Percentiles rank a stretch among this genome's conserved stretches.
Conservation (phyloP, 2,888 invertebrate genomes). For the Seladonia tumulorum region DNA sequence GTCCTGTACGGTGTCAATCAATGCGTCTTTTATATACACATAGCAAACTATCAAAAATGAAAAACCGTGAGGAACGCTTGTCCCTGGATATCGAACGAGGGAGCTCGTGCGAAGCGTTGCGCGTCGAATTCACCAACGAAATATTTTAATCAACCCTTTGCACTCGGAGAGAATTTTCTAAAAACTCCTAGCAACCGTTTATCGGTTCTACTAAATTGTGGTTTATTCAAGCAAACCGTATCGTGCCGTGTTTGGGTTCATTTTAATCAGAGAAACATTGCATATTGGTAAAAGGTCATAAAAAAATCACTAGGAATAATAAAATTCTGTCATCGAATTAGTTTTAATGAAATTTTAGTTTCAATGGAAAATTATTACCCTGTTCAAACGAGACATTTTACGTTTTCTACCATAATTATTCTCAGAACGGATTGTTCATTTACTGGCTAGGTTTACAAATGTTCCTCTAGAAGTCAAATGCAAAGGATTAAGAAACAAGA, state of each 20-base stretch:
- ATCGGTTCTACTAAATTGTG: background rate
- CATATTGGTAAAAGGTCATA: too few relatives aligned
- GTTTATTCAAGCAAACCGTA: background rate
- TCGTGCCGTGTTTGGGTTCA: background rate
- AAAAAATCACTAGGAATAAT: too few relatives aligned
- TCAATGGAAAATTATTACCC: background rate
- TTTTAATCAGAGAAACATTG: too few relatives aligned
- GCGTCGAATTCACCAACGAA: background rate
- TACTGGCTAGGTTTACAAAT: background rate
- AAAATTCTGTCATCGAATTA: too few relatives aligned
- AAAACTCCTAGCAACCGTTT: background rate
- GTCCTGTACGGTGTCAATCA: constrained; percentile 57
- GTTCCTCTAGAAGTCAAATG: background rate
- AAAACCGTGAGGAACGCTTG: constrained; percentile 62
- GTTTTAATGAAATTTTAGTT: too few relatives aligned
- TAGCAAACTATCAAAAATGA: constrained; percentile 79
- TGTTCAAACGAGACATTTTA: background rate
- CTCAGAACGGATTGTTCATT: background rate
- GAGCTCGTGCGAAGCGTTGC: background rate
- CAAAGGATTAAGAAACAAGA: background rate
- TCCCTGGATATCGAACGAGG: constrained; percentile 27
- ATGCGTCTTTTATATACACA: constrained; percentile 71
- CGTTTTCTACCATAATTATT: background rate
- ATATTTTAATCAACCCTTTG: background rate
- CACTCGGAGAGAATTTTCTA: background rate